Base-by-base conservation (phyloP, 2,797 vertebrate genomes). In the Pempheris klunzingeri region DNA sequence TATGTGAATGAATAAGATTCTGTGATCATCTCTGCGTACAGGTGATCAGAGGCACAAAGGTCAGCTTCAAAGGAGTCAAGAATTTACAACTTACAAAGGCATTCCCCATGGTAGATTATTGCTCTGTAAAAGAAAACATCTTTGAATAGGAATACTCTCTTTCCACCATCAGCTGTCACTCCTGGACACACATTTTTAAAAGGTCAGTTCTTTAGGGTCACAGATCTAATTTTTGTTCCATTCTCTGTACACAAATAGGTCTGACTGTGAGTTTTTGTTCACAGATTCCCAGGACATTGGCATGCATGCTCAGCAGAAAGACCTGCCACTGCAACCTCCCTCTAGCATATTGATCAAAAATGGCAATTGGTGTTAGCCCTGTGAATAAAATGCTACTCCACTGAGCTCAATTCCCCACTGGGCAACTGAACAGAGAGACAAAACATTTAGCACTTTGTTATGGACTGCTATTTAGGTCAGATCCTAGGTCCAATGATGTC, bases 241-340 rank as follows among this genome's bases (percentile, higher is more conserved):
- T 85, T 90, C 84, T 71, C 89, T 90, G 85, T 92, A 91, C 94
- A 90, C 91, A 92, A 90, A 93, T 90, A 87, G 78, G 73, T 92
- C 91, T 91, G 87, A 90, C 90, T 89, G 92, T 92, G 92, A 91
- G 92, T 90, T 93, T 94, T 95, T 95, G 94, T 94, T 94, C 88
- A 58, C 82, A 58, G 83, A 74, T 91, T n/a, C 90, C 90, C 92
- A 58, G 87, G 92, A 90, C 91, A 88, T 76, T 67, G 84, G 88
- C 78, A 67, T 83, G 88, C 85, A 69, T 47, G 82, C 90, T 90
- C 91, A 88, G 88, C 82, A 85, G 85, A 85, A 89, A 91, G 88
- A 90, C 88, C 90, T 84, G 88, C 91, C 83, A 34, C 83, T 83
- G 90, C 89, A 90, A 78, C 88, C 92, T 90, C 90, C 88, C 88